phyloP scores from a whole-genome alignment of 2,888 invertebrate genomes.

The Drosophila phalerata region DNA sequence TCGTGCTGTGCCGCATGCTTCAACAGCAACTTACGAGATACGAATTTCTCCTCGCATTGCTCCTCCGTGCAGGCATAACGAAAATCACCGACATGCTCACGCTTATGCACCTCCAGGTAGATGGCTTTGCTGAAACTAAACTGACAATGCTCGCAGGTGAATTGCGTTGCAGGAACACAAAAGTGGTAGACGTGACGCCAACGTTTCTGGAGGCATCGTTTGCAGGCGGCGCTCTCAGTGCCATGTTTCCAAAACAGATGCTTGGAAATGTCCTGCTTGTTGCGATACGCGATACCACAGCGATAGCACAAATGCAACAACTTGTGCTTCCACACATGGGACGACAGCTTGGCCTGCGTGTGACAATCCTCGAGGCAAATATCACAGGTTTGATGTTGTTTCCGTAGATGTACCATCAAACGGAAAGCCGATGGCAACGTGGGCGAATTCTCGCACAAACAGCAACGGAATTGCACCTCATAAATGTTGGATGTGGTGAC shows the following conservation, averaged over 20 bases:
- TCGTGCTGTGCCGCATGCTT: conserved; percentile 90
- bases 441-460: conserved; percentile 91
- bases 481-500: conserved; percentile 86
- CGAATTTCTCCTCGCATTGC: conserved; percentile 91
- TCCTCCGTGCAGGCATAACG: conserved; percentile 91
- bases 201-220: conserved; percentile 94
- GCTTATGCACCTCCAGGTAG: conserved; percentile 93
- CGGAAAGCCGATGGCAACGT: conserved; percentile 93
- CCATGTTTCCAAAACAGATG: conserved; percentile 97
- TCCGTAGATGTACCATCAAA: conserved; percentile 94
- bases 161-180: conserved; percentile 92
- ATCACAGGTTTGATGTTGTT: conserved; percentile 94
- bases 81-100: conserved; percentile 90
- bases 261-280: conserved; percentile 94
- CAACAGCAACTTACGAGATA: conserved; percentile 91
- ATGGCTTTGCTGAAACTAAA: conserved; percentile 91
- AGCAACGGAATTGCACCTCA: conserved; percentile 92
- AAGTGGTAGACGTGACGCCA: conserved; percentile 97
- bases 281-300: conserved; percentile 94
- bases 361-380: conserved; percentile 93
- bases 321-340: conserved; percentile 96
- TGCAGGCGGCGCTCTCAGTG: conserved; percentile 94
- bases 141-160: conserved; percentile 93
- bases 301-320: conserved; percentile 94
- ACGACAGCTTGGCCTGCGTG: conserved; percentile 91